Evolutionary conservation across 2,113 vertebrate genomes (phyloP).

Genomic region (Rhynchomys soricoides): DNA sequence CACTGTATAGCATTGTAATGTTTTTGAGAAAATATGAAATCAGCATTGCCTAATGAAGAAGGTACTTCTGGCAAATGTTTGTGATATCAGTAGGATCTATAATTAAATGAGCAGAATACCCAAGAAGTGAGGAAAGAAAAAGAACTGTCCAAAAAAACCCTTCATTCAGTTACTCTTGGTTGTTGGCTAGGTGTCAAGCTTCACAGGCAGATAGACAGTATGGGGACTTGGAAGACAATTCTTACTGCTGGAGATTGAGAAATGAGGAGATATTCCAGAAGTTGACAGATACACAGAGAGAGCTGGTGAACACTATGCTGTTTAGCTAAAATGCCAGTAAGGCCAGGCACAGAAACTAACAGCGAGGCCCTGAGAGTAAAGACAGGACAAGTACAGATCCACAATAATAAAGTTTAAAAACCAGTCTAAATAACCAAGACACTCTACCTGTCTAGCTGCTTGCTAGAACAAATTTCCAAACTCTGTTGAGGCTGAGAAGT

Average conservation of each 20-base stretch:
- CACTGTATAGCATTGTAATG: background rate
- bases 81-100: background rate
- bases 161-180: background rate
- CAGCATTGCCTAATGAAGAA: background rate
- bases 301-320: background rate
- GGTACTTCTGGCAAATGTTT: background rate
- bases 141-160: background rate
- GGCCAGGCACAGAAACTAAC: background rate
- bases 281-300: background rate
- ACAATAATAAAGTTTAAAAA: slow-evolving; percentile 27
- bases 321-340: slow-evolving; percentile 11
- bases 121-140: slow-evolving; percentile 1
- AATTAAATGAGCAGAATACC: background rate
- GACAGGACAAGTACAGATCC: background rate
- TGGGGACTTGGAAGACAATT: background rate
- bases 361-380: background rate
- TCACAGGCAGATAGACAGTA: background rate
- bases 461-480: slow-evolving; percentile 5
- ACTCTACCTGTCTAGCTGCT: background rate
- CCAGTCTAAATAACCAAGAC: background rate
- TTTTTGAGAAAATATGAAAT: background rate
- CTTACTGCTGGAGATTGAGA: background rate
- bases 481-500: background rate
- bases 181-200: slow-evolving; percentile 3
- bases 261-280: background rate